phyloP scores from a whole-genome alignment of 2,113 vertebrate genomes.

The Odobenus rosmarus region DNA sequence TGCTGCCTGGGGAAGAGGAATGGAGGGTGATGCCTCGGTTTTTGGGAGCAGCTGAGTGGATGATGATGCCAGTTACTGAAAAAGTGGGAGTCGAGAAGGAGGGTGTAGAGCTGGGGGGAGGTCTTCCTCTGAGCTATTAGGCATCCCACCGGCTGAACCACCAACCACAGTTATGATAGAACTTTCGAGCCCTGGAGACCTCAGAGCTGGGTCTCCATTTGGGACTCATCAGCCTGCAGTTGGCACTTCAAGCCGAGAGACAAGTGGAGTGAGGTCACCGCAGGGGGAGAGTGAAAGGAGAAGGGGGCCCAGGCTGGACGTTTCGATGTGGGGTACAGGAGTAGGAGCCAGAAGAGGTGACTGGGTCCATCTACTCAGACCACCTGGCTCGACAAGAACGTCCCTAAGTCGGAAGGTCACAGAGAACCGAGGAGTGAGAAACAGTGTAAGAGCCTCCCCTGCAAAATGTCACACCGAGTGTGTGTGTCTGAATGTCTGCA shows the following conservation, averaged over 20 bases:
- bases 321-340: no score
- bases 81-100: not conserved
- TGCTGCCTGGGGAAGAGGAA: not conserved
- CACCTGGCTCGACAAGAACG: no score
- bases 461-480: accelerated
- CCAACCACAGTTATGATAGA: not conserved
- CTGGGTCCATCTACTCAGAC: not conserved
- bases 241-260: not conserved
- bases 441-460: accelerated
- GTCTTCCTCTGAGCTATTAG: not conserved
- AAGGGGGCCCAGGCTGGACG: not conserved
- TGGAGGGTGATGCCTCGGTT: not conserved
- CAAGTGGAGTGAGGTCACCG: not conserved
- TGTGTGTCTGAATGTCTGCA: not conserved
- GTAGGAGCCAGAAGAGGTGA: not conserved
- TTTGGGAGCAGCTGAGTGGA: not conserved
- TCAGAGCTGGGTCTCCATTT: not conserved
- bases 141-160: not conserved
- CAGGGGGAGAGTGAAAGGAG: no score
- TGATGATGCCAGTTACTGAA: not conserved
- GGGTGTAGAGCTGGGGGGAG: not conserved
- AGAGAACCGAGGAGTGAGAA: not conserved
- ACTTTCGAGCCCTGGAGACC: not conserved
- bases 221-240: not conserved
- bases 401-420: not conserved